Conservation (phyloP, 2,113 vertebrate genomes). For the Phrynosoma platyrhinos region DNA sequence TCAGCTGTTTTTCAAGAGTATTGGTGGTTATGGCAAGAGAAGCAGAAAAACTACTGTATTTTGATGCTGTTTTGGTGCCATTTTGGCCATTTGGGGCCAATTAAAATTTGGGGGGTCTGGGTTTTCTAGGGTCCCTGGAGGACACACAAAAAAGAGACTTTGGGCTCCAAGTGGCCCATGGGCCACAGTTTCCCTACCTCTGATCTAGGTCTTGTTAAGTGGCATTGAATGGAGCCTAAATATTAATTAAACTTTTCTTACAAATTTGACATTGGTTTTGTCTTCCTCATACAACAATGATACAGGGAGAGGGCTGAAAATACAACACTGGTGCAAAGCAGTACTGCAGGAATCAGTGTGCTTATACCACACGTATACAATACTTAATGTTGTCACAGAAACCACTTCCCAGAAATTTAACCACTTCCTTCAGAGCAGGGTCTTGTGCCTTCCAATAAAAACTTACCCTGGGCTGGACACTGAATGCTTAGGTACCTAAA, state of each 20-base stretch:
- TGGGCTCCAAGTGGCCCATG: no score
- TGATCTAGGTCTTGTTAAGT: no score
- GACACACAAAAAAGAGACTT: no score
- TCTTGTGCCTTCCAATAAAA: background rate
- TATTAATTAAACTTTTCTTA: background rate
- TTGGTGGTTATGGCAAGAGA: no score
- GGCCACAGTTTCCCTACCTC: no score
- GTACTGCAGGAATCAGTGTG: background rate
- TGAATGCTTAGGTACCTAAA: background rate
- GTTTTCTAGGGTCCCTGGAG: no score
- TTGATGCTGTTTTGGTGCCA: no score
- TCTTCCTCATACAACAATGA: background rate
- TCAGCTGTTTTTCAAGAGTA: no score
- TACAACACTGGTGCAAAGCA: background rate
- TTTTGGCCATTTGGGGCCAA: no score
- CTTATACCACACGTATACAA: background rate
- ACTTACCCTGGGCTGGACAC: no score
- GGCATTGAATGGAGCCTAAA: background rate
- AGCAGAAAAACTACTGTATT: no score
- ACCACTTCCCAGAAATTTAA: background rate
- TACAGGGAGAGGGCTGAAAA: slow-evolving; percentile 7
- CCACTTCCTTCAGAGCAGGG: background rate
- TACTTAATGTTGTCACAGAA: background rate
- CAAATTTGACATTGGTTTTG: background rate
- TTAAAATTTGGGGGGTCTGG: no score